Percentiles rank a stretch among this genome's conserved stretches.
Conservation (phyloP, 2,888 invertebrate species). For the Xanthia togata region DNA sequence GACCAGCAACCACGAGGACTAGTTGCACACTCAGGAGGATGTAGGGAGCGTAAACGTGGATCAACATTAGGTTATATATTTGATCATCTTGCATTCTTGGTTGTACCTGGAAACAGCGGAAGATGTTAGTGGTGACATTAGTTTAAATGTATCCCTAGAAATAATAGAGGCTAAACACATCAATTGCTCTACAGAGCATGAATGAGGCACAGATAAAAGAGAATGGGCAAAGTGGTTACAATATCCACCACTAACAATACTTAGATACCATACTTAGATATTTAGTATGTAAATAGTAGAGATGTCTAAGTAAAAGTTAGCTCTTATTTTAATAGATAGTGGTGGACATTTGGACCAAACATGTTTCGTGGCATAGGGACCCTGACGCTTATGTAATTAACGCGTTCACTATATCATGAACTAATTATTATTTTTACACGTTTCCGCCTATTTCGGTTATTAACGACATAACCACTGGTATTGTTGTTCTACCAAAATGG, state of each 20-base stretch:
- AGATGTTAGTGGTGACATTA: background rate
- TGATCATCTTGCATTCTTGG: constrained; percentile 68
- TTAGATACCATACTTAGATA: too few relatives aligned
- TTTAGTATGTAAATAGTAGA: background rate
- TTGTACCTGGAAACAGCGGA: constrained; percentile 71
- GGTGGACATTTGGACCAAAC: background rate
- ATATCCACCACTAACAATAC: background rate
- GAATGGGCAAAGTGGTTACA: background rate
- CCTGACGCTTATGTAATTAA: too few relatives aligned
- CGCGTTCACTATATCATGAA: too few relatives aligned
- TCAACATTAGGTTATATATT: constrained; percentile 55
- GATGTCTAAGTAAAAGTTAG: background rate
- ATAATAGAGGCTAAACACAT: background rate
- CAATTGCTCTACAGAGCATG: background rate
- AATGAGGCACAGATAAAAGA: background rate
- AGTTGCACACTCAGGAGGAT: constrained; percentile 63
- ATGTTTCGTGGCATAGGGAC: too few relatives aligned
- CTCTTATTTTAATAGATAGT: background rate
- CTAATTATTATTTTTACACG: too few relatives aligned
- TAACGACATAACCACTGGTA: too few relatives aligned
- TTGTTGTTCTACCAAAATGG: too few relatives aligned
- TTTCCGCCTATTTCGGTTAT: too few relatives aligned
- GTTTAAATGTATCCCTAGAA: background rate
- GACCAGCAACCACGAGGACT: constrained; percentile 32
- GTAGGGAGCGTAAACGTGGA: constrained; percentile 69